A percentile compares a stretch with the other conserved stretches of the same genome.
Conservation (phyloP, 2,113 vertebrate genomes). For the Chloroceryle aenea region DNA sequence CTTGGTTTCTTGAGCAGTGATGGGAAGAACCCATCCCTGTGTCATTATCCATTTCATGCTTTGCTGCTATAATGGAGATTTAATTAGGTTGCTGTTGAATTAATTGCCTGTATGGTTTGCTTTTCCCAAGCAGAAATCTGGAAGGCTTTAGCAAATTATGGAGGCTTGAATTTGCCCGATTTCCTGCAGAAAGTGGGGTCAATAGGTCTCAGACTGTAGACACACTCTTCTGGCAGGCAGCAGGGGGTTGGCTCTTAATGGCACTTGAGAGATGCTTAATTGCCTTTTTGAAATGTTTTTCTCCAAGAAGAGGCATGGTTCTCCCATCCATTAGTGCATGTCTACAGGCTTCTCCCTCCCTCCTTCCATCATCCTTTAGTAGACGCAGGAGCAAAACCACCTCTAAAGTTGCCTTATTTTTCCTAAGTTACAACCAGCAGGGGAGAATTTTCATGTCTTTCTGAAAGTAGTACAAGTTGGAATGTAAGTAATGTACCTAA, state of each 20-base stretch:
- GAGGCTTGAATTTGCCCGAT: conserved; percentile 79
- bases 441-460: background rate
- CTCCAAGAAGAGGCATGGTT: conserved; percentile 54
- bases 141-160: conserved; percentile 80
- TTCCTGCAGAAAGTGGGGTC: conserved; percentile 84
- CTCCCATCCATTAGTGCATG: conserved; percentile 53
- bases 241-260: conserved; percentile 79
- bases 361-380: background rate
- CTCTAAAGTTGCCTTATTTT: conserved; percentile 4
- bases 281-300: conserved; percentile 74
- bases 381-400: background rate
- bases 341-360: conserved; percentile 22
- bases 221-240: conserved; percentile 79
- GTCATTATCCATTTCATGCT: conserved; percentile 52
- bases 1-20: background rate
- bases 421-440: background rate
- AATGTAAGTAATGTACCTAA: background rate
- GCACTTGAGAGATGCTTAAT: conserved; percentile 81
- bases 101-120: conserved; percentile 76
- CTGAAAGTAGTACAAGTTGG: background rate
- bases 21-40: conserved; percentile 21
- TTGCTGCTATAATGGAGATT: conserved; percentile 59
- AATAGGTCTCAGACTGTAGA: conserved; percentile 86
- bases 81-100: conserved; percentile 70
- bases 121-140: conserved; percentile 73